Percentiles rank a stretch among this genome's conserved stretches.
These are phyloP conservation scores for Oxyruncus cristatus DNA, from an alignment of 2,113 vertebrate species.

Conservation along the genomic window DNA sequence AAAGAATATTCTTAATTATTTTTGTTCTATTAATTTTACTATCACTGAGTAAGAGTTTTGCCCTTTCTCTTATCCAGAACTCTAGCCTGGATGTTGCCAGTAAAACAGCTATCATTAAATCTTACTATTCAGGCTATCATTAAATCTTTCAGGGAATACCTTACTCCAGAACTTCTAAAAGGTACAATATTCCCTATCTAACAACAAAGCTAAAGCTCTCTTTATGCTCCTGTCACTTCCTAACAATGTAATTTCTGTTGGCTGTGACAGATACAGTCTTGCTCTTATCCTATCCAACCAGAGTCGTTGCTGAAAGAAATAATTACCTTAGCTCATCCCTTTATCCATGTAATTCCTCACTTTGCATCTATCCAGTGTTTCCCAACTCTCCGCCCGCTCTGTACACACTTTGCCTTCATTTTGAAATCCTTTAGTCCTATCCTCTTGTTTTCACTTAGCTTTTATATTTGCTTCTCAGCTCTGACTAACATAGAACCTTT, in stretches of 20 bases:
- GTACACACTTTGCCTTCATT: neutral
- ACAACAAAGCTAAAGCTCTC: neutral
- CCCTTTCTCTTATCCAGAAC: neutral
- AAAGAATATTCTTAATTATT: neutral
- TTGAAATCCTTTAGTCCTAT: neutral
- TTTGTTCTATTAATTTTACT: neutral
- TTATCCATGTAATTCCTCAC: neutral
- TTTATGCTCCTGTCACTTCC: neutral
- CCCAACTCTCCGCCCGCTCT: fast-evolving
- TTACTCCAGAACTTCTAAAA: neutral
- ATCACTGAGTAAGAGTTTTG: neutral
- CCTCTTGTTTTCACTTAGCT: neutral
- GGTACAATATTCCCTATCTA: neutral
- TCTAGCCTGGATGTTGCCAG: neutral
- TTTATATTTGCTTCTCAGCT: neutral
- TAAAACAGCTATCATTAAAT: neutral
- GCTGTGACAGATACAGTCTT: neutral
- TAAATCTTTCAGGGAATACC: neutral
- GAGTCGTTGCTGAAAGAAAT: neutral
- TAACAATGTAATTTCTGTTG: neutral
- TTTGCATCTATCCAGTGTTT: neutral
- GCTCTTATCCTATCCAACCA: neutral
- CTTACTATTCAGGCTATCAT: neutral
- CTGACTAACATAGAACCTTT: neutral
- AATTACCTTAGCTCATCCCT: neutral